A percentile compares a stretch with the other conserved stretches of the same genome.
Conservation (phyloP, 2,797 vertebrate species). For the Schizothorax lantsangensis region DNA sequence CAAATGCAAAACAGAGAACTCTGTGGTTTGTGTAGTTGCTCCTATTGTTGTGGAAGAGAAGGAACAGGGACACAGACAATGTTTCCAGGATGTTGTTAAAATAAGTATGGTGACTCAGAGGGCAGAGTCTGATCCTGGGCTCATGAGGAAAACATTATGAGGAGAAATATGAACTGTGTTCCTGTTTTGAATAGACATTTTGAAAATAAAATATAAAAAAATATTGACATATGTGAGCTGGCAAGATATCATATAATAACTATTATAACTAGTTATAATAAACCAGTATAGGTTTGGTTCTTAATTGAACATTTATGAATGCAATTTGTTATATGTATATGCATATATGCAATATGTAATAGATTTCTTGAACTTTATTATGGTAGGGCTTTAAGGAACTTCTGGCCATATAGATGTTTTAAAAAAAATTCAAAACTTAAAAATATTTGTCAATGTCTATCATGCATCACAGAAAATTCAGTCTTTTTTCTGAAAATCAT, state of each 20-base stretch:
- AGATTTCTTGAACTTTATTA: background rate
- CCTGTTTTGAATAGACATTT: background rate
- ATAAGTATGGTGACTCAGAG: slow-evolving; percentile 16
- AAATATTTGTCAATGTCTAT: background rate
- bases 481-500: background rate
- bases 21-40: slow-evolving; percentile 21
- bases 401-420: background rate
- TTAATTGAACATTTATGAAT: background rate
- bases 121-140: slow-evolving; percentile 16
- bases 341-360: background rate
- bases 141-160: slow-evolving; percentile 25
- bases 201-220: background rate
- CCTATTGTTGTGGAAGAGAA: slow-evolving; percentile 28
- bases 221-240: background rate
- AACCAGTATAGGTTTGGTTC: background rate
- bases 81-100: background rate
- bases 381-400: background rate
- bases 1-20: slow-evolving; percentile 40
- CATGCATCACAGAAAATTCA: background rate
- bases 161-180: background rate
- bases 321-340: background rate
- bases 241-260: background rate
- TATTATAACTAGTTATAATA: too few species aligned
- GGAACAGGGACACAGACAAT: background rate
- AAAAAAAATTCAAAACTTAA: too few species aligned